phyloP scores from a whole-genome alignment of 2,888 invertebrate genomes.

The Ophion slaviceki region DNA sequence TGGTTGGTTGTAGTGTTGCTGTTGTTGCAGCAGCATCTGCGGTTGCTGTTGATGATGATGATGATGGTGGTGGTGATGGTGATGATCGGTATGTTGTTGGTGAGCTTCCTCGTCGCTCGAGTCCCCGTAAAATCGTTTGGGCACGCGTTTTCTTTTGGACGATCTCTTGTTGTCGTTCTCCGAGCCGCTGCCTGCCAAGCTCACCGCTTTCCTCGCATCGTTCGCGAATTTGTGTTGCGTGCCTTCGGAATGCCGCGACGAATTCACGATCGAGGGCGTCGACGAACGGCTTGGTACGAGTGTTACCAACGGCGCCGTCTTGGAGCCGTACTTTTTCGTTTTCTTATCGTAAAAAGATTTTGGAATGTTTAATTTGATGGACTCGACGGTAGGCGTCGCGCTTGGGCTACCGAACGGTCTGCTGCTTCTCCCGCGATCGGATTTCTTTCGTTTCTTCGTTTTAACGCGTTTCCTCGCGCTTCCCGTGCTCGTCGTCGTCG shows the following conservation, averaged over 20 bases:
- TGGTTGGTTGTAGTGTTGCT: conserved; percentile 69
- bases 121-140: conserved; percentile 94
- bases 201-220: conserved; percentile 63
- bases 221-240: conserved; percentile 17
- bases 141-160: conserved; percentile 92
- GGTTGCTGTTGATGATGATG: conserved; percentile 69
- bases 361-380: conserved; percentile 87
- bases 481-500: conserved; percentile 1
- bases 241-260: conserved; percentile 17
- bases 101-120: conserved; percentile 93
- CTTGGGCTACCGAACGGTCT: background rate
- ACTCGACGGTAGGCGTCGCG: conserved; percentile 82
- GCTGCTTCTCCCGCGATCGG: conserved; percentile 75
- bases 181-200: conserved; percentile 81
- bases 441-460: conserved; percentile 66
- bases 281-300: conserved; percentile 70
- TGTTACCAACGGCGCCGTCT: conserved; percentile 67
- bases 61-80: conserved; percentile 67
- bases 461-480: conserved; percentile 61
- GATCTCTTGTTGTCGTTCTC: conserved; percentile 88
- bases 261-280: conserved; percentile 71
- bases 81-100: conserved; percentile 83
- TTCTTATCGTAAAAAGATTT: conserved; percentile 82
- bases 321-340: conserved; percentile 64
- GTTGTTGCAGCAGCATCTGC: conserved; percentile 74